These are phyloP conservation scores for Didymodactylos carnosus DNA, from an alignment of 2,888 invertebrate genomes.

Conservation along the genomic window DNA sequence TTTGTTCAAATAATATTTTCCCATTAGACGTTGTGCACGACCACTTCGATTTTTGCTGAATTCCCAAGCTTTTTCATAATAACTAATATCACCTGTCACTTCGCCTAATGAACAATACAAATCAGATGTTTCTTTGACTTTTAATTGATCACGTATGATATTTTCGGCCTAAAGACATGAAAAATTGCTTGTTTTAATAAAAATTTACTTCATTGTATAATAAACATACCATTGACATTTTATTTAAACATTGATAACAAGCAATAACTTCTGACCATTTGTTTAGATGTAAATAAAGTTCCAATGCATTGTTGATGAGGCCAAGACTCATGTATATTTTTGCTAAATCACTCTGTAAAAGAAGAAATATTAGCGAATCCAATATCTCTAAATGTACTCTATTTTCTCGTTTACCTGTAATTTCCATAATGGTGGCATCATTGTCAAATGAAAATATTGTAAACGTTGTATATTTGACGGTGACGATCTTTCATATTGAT, in stretches of 20 bases:
- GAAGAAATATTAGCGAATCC: not conserved
- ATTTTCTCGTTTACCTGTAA: conserved; percentile 39
- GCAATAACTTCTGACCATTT: conserved; percentile 77
- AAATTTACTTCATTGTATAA: not conserved
- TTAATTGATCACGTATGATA: conserved; percentile 56
- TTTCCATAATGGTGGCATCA: conserved; percentile 53
- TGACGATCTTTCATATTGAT: conserved; percentile 36
- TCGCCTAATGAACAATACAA: conserved; percentile 79
- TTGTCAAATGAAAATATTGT: conserved; percentile 49
- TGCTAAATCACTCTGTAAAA: conserved; percentile 46
- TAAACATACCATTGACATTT: conserved; percentile 64
- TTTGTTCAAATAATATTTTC: conserved; percentile 48
- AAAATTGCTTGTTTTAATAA: not conserved
- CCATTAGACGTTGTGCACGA: conserved; percentile 70
- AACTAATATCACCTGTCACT: conserved; percentile 53
- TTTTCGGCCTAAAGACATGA: conserved; percentile 54
- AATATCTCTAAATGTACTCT: not conserved
- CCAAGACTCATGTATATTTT: conserved; percentile 59
- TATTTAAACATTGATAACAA: conserved; percentile 64
- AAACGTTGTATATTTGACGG: conserved; percentile 38
- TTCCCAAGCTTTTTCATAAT: conserved; percentile 75
- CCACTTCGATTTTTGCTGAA: conserved; percentile 60
- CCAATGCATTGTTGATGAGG: conserved; percentile 54
- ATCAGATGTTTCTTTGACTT: conserved; percentile 57
- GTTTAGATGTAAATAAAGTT: conserved; percentile 41